Percentiles rank a stretch among this genome's conserved stretches.
Conservation (phyloP, 2,888 invertebrate species). For the Chloroclystis v-ata region DNA sequence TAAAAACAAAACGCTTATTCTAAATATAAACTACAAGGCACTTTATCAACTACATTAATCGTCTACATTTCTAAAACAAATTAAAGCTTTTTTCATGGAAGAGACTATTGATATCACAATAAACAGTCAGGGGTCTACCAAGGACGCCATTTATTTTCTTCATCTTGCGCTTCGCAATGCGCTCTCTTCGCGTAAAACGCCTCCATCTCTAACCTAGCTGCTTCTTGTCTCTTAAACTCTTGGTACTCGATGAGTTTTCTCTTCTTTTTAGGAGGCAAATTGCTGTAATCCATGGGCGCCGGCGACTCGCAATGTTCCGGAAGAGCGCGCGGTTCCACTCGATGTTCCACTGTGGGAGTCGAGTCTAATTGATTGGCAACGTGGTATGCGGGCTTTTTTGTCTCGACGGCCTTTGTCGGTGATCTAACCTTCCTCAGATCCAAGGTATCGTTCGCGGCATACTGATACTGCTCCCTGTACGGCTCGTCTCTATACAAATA, state of each 20-base stretch:
- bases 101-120: constrained; percentile 72
- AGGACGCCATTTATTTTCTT: constrained; percentile 67
- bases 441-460: constrained; percentile 54
- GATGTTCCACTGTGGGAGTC: constrained; percentile 46
- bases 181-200: constrained; percentile 65
- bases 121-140: constrained; percentile 45
- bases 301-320: constrained; percentile 69
- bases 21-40: constrained; percentile 26
- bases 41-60: constrained; percentile 25
- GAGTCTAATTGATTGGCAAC: constrained; percentile 43
- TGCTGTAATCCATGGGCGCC: constrained; percentile 70
- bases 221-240: constrained; percentile 74
- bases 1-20: constrained; percentile 25
- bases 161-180: constrained; percentile 48
- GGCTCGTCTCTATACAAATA: constrained; percentile 57
- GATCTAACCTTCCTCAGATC: constrained; percentile 70
- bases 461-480: constrained; percentile 51
- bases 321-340: constrained; percentile 52
- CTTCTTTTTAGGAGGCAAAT: constrained; percentile 75
- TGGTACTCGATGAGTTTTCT: constrained; percentile 75
- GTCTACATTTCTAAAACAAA: constrained; percentile 60
- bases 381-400: constrained; percentile 43
- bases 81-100: constrained; percentile 76
- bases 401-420: constrained; percentile 50
- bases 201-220: constrained; percentile 63